A percentile compares a stretch with the other conserved stretches of the same genome.
Evolutionary conservation across 2,888 invertebrate species (phyloP).

Genomic region (Phengaris arion): DNA sequence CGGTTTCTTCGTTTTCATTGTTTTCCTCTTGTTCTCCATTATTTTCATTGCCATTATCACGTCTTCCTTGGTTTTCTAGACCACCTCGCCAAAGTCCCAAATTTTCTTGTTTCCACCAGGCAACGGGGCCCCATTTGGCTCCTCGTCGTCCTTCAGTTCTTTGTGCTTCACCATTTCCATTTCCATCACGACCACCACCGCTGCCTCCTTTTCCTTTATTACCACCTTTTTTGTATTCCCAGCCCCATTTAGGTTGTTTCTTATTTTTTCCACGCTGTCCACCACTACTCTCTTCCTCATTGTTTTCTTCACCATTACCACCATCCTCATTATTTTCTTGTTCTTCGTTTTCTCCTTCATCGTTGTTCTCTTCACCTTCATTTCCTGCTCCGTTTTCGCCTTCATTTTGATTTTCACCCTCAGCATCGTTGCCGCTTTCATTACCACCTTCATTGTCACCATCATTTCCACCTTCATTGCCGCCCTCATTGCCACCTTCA

Average conservation of each 20-base stretch:
- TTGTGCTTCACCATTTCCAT: slow-evolving; percentile 7
- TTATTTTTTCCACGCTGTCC: slow-evolving; percentile 15
- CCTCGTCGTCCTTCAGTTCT: slow-evolving; percentile 13
- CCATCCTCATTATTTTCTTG: slow-evolving; percentile 10
- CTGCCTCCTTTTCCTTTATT: neutral
- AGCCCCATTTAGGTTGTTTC: slow-evolving; percentile 4
- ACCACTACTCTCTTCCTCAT: slow-evolving; percentile 11
- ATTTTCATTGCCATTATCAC: slow-evolving; percentile 1
- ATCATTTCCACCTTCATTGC: neutral
- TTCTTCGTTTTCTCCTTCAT: slow-evolving; percentile 4
- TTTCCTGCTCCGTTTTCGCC: slow-evolving; percentile 4
- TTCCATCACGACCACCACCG: neutral
- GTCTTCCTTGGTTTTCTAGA: slow-evolving; percentile 28
- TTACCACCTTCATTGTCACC: slow-evolving; percentile 18
- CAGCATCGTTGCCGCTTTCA: slow-evolving; percentile 25
- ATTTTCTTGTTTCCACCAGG: slow-evolving; percentile 23
- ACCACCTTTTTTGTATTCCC: slow-evolving; percentile 18
- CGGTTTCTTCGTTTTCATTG: neutral
- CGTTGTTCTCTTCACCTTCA: slow-evolving; percentile 4
- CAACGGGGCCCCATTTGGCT: slow-evolving; percentile 7
- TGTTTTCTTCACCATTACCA: slow-evolving; percentile 16
- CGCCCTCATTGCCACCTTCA: neutral
- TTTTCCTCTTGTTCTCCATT: slow-evolving; percentile 18
- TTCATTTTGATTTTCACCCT: slow-evolving; percentile 18
- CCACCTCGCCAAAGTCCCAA: slow-evolving; percentile 12